Evolutionary conservation across 2,113 vertebrate genomes (phyloP).

Genomic region (Cottus gobio): DNA sequence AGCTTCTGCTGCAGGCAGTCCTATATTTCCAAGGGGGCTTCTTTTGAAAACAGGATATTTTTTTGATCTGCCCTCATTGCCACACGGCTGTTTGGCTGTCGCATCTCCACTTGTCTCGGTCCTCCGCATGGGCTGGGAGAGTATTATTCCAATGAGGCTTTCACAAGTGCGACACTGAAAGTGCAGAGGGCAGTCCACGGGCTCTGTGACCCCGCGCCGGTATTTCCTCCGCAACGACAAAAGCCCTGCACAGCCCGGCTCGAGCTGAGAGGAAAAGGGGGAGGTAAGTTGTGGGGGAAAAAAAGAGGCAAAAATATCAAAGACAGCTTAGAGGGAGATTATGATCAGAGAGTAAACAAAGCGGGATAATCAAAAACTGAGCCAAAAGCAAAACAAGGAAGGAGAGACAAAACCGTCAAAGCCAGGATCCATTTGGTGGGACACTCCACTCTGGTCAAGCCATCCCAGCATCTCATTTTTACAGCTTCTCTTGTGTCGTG

Average conservation of each 20-base stretch:
- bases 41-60: constrained; percentile 79
- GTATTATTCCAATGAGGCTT: constrained; percentile 51
- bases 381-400: constrained; percentile 18
- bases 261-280: constrained; percentile 41
- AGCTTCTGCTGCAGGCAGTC: constrained; percentile 64
- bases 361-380: constrained; percentile 20
- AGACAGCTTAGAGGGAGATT: constrained; percentile 28
- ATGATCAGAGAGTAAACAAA: constrained; percentile 33
- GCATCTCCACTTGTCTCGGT: constrained; percentile 70
- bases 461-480: constrained; percentile 38
- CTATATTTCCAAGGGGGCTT: constrained; percentile 67
- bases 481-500: constrained; percentile 41
- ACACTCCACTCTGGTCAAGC: constrained; percentile 42
- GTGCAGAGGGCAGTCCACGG: constrained; percentile 67
- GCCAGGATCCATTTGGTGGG: constrained; percentile 13
- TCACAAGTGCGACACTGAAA: constrained; percentile 52
- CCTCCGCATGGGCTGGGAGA: constrained; percentile 53
- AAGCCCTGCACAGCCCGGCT: constrained; percentile 21
- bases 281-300: constrained; percentile 58
- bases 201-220: constrained; percentile 57
- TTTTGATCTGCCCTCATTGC: constrained; percentile 59
- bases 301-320: constrained; percentile 25
- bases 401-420: constrained; percentile 18
- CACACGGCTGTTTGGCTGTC: constrained; percentile 57
- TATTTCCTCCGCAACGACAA: constrained; percentile 49